Percentiles rank a stretch among this genome's conserved stretches.
These are phyloP conservation scores for Iguana delicatissima DNA, from an alignment of 2,797 vertebrate species.

Conservation along the genomic window DNA sequence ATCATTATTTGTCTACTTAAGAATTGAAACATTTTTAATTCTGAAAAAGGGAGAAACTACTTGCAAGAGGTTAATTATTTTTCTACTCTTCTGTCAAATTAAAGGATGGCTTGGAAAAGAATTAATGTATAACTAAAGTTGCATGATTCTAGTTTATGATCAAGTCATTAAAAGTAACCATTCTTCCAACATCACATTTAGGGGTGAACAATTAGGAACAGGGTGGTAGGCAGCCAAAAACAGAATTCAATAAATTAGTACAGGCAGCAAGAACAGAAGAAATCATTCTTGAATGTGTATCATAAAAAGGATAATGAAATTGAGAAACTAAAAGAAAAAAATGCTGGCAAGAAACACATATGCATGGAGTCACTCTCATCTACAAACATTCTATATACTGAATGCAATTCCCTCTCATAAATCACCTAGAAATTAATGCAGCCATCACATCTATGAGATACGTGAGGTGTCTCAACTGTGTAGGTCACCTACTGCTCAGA, in stretches of 20 bases:
- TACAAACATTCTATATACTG: neutral
- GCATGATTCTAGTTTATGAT: neutral
- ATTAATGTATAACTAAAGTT: neutral
- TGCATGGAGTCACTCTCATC: neutral
- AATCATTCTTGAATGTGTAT: neutral
- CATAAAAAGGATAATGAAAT: too few relatives aligned
- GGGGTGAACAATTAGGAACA: neutral
- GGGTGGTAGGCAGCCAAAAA: neutral
- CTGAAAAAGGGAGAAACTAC: neutral
- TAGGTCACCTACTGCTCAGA: constrained; percentile 17
- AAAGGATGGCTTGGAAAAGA: neutral
- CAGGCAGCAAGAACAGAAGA: neutral
- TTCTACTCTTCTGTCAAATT: constrained; percentile 28
- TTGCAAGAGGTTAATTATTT: neutral
- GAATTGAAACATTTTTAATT: neutral
- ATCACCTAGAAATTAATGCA: neutral
- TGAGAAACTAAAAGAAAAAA: neutral
- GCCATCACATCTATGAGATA: constrained; percentile 22
- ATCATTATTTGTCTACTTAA: neutral
- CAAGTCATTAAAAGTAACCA: neutral
- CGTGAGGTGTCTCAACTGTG: neutral
- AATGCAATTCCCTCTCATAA: constrained; percentile 3
- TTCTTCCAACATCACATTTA: neutral
- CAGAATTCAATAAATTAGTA: neutral
- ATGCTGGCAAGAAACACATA: neutral